Evolutionary conservation across 2,113 vertebrate genomes (phyloP).

Genomic region (Craseonycteris thonglongyai): DNA sequence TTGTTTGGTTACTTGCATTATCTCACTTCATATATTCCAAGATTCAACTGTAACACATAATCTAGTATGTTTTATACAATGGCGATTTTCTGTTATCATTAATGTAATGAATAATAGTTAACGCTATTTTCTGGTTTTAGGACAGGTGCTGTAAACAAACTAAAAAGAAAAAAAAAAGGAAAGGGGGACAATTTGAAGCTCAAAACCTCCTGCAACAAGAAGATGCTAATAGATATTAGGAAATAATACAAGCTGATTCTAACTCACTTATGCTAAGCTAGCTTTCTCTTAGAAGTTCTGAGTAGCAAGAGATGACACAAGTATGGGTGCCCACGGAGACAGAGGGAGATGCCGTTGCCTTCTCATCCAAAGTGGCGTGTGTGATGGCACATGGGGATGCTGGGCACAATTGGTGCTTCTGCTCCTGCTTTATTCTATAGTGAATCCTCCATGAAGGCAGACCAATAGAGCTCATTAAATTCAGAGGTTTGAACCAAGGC

Average conservation of each 20-base stretch:
- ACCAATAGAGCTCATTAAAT: background rate
- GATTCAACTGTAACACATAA: constrained; percentile 32
- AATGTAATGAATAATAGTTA: background rate
- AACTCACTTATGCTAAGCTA: background rate
- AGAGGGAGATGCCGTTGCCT: background rate
- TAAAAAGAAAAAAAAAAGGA: background rate
- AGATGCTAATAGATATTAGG: background rate
- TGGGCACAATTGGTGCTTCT: background rate
- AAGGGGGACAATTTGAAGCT: background rate
- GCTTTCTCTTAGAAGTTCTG: background rate
- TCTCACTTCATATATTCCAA: constrained; percentile 54
- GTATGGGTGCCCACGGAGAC: background rate
- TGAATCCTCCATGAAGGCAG: background rate
- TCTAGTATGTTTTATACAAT: constrained; percentile 13
- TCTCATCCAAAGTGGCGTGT: background rate
- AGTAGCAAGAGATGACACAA: background rate
- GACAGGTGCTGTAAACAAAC: constrained; percentile 50
- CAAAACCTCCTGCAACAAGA: background rate
- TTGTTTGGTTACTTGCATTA: constrained; percentile 57
- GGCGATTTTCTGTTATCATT: background rate
- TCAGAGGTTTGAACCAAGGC: background rate
- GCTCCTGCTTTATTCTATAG: background rate
- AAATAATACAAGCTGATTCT: background rate
- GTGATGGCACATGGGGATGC: background rate
- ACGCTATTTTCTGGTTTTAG: background rate